These are phyloP conservation scores for Cryptocephalus moraei DNA, from an alignment of 2,888 invertebrate species.

Conservation along the genomic window DNA sequence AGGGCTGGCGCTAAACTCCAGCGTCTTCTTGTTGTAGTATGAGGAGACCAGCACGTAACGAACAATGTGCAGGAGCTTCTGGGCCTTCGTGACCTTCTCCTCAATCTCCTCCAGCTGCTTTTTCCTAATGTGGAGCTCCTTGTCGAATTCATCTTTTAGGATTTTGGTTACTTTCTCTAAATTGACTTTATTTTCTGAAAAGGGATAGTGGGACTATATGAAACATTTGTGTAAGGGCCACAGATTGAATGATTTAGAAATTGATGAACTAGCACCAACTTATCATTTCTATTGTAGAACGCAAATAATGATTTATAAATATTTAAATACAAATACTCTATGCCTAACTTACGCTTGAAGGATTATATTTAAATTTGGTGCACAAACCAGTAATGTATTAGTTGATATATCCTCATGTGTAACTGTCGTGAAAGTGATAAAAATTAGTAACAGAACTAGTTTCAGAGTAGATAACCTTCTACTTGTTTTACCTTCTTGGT, in stretches of 20 bases:
- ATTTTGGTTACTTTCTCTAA: conserved; percentile 54
- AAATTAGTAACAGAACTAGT: no score
- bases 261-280: no score
- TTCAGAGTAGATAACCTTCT: neutral
- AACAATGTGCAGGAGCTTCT: conserved; percentile 47
- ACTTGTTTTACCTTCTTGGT: conserved; percentile 24
- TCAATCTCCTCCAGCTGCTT: conserved; percentile 63
- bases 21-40: conserved; percentile 49
- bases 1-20: conserved; percentile 34
- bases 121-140: conserved; percentile 58
- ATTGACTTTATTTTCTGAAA: conserved; percentile 38
- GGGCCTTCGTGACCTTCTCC: conserved; percentile 48
- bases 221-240: neutral
- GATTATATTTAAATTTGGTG: no score
- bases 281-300: no score
- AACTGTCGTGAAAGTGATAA: no score
- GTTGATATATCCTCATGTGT: no score
- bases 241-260: no score
- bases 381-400: no score
- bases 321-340: no score
- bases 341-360: no score
- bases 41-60: conserved; percentile 48
- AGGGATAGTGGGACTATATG: neutral
- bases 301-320: no score
- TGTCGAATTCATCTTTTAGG: conserved; percentile 60